A percentile compares a stretch with the other conserved stretches of the same genome.
These are phyloP conservation scores for Reticulitermes lucifugus DNA, from an alignment of 2,888 invertebrate genomes.

Conservation along the genomic window DNA sequence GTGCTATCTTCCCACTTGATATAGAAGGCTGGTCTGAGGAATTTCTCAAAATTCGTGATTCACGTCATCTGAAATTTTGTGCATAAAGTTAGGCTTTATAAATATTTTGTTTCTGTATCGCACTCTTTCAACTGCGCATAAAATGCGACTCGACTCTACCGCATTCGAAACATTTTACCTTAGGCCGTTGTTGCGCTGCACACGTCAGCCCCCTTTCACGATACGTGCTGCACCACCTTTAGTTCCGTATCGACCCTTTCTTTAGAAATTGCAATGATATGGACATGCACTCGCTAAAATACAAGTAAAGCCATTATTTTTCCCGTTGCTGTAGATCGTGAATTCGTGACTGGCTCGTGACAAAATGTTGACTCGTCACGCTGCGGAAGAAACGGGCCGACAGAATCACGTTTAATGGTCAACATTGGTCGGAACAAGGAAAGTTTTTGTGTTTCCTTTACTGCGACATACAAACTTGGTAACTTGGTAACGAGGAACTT, in stretches of 20 bases:
- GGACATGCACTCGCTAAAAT: background rate
- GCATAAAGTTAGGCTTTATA: too few species aligned
- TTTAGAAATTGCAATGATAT: constrained; percentile 10
- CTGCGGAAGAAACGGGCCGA: constrained; percentile 26
- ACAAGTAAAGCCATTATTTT: constrained; percentile 18
- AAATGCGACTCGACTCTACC: too few species aligned
- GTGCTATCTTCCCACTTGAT: too few species aligned
- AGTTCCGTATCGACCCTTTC: constrained; percentile 1
- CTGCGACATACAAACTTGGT: too few species aligned
- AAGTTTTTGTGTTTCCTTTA: background rate
- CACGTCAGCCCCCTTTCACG: background rate
- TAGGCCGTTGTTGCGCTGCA: background rate
- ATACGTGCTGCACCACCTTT: background rate
- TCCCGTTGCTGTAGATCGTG: constrained; percentile 27
- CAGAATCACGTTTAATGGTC: constrained; percentile 28
- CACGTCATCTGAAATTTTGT: too few species aligned
- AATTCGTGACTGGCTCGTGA: constrained; percentile 21
- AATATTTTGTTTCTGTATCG: too few species aligned
- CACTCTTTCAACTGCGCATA: too few species aligned
- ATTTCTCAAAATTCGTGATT: too few species aligned
- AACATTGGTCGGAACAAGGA: background rate
- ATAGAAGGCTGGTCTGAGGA: too few species aligned
- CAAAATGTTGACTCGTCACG: constrained; percentile 27
- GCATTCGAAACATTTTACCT: background rate
- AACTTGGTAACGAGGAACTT: too few species aligned